These are phyloP conservation scores for Rhingia rostrata DNA, from an alignment of 2,888 invertebrate genomes.

Conservation along the genomic window DNA sequence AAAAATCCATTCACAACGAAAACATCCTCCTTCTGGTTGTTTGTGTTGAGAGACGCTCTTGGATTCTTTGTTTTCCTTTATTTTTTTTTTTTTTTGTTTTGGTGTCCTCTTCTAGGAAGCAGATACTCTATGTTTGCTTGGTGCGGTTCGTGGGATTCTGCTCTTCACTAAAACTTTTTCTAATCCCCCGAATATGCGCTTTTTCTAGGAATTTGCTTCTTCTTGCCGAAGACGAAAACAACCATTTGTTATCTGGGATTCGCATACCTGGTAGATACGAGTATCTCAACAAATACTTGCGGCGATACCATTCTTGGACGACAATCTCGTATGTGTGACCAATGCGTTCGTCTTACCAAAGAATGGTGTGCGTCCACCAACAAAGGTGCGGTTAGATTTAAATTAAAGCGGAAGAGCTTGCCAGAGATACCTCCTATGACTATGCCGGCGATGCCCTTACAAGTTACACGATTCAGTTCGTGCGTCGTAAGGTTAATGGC, in stretches of 20 bases:
- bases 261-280: constrained; percentile 8
- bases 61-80: constrained; percentile 19
- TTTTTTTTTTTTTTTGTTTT: constrained; percentile 10
- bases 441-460: background rate
- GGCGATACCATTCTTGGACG: constrained; percentile 24
- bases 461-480: constrained; percentile 2
- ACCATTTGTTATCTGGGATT: constrained; percentile 47
- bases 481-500: background rate
- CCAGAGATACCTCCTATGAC: background rate
- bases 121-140: constrained; percentile 3
- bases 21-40: constrained; percentile 47
- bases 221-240: constrained; percentile 40
- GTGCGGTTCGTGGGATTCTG: constrained; percentile 54
- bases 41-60: background rate
- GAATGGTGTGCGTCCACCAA: constrained; percentile 6
- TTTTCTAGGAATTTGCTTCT: constrained; percentile 49
- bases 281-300: constrained; percentile 2
- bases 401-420: background rate
- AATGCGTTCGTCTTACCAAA: background rate
- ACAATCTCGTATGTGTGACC: background rate
- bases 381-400: constrained; percentile 4
- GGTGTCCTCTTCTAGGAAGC: constrained; percentile 64
- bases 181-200: constrained; percentile 55
- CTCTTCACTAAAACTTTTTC: constrained; percentile 36
- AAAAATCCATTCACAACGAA: constrained; percentile 54